These are phyloP conservation scores for Coelopa frigida DNA, from an alignment of 1,140 invertebrate genomes.

Conservation along the genomic window DNA sequence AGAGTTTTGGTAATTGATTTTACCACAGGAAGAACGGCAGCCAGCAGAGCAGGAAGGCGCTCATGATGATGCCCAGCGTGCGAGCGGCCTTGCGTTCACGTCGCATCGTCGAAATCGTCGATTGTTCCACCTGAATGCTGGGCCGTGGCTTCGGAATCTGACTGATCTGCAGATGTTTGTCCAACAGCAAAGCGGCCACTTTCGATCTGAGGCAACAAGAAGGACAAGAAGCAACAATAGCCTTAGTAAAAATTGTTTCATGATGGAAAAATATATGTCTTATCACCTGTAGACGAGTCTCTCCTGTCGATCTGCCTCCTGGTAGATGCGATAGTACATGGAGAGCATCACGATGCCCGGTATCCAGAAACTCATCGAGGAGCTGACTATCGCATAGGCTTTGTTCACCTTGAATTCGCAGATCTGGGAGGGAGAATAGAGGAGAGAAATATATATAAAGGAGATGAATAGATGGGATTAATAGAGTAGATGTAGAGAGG, in stretches of 20 bases:
- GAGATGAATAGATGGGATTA: too few species aligned
- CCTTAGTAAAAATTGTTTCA: conserved; percentile 19
- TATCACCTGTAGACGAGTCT: conserved; percentile 75
- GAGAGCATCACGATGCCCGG: conserved; percentile 93
- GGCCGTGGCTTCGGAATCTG: conserved; percentile 66
- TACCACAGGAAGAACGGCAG: conserved; percentile 90
- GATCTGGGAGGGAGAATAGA: conserved; percentile 26
- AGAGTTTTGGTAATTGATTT: neutral
- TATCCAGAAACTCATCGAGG: conserved; percentile 91
- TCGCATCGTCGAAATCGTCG: conserved; percentile 70
- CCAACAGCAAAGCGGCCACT: conserved; percentile 72
- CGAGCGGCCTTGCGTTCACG: conserved; percentile 88
- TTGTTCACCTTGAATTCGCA: conserved; percentile 86
- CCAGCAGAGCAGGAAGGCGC: conserved; percentile 88
- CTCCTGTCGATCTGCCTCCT: conserved; percentile 86
- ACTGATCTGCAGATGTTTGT: conserved; percentile 82
- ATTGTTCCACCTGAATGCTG: conserved; percentile 55
- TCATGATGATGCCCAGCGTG: conserved; percentile 93
- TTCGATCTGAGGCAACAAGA: conserved; percentile 58
- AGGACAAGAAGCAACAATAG: neutral
- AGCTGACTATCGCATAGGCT: conserved; percentile 83
- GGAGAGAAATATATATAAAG: conserved; percentile 5
- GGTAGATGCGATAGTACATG: conserved; percentile 89
- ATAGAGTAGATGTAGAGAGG: too few species aligned
- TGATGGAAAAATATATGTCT: conserved; percentile 14